Base-by-base conservation (phyloP, 2,888 invertebrate genomes). In the Fabriciana adippe region DNA sequence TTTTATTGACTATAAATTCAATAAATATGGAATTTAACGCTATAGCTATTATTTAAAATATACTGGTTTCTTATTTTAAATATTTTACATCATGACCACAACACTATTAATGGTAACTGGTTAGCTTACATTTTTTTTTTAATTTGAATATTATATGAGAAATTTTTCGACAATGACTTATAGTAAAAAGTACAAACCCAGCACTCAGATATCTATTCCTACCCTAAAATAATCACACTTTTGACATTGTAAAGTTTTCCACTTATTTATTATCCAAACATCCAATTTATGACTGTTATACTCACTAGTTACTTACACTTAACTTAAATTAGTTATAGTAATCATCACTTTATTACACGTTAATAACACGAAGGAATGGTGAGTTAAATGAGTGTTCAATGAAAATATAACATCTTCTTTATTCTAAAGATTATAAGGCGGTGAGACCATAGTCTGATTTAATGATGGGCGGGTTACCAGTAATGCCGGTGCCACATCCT, bases 391-490 rank as follows among this genome's bases (percentile, higher is more conserved):
- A 66, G 16, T 79, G 85, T 90, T 84, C 87, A 86, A 83, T 85
- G 86, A 91, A 92, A 89, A 90, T 90, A 91, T 87, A 88, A 81
- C 79, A 82, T 87, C 77, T 85, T 85, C 81, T 89, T 85, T 88
- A 89, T 80, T 86, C 83, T 88, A 86, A 83, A 79, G 89, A 92
- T 92, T 92, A 92, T 92, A 92, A 92, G 91, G 97, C 95, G 85
- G 97, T 97, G 80, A 97, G 94, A 86, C 96, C 97, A 85, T 97
- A 97, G 91, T 97, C 97, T 77, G 97, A 96, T 90, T 97, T 97
- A 81, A 97, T 96, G 81, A 95, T 93, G 72, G 94, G 92, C 75
- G 94, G 93, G 75, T 81, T 88, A 59, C 79, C 77, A 54, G 90
- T 82, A 68, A 92, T 83, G 51, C 90, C 91, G 6, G 89, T 88